A percentile compares a stretch with the other conserved stretches of the same genome.
phyloP scores from a whole-genome alignment of 92 coral and sea anemone species.

The Porites divaricata region DNA sequence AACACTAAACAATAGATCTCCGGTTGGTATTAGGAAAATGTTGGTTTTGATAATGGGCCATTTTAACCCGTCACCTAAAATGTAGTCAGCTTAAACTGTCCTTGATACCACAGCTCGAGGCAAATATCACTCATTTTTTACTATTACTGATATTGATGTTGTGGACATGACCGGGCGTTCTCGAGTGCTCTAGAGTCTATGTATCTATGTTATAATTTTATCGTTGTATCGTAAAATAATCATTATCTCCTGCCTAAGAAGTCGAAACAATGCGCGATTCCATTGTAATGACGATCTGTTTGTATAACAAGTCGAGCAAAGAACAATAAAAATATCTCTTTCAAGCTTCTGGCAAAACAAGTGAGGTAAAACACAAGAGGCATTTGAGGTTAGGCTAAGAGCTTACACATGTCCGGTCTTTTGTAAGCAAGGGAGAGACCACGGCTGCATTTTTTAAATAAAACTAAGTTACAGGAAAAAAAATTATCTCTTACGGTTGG shows the following conservation, averaged over 20 bases:
- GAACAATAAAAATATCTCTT: slow-evolving; percentile 59
- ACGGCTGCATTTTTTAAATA: background rate
- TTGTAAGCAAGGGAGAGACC: background rate
- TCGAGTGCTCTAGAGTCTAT: background rate
- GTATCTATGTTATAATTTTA: slow-evolving; percentile 6
- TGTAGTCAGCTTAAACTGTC: background rate
- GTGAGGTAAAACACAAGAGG: slow-evolving; percentile 4
- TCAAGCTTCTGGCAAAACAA: slow-evolving; percentile 24
- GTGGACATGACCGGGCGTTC: slow-evolving; percentile 3
- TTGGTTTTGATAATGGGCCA: slow-evolving; percentile 43
- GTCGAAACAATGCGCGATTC: slow-evolving; percentile 24
- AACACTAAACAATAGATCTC: slow-evolving; percentile 16
- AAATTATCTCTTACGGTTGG: slow-evolving; percentile 17
- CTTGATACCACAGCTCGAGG: background rate
- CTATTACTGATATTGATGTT: background rate
- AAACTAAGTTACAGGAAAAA: background rate
- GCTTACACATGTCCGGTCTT: slow-evolving; percentile 5
- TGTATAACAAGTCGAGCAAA: slow-evolving; percentile 25
- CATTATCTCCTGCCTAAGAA: slow-evolving; percentile 44
- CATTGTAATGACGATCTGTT: slow-evolving; percentile 37
- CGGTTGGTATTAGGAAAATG: slow-evolving; percentile 38
- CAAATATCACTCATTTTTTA: background rate
- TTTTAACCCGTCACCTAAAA: background rate
- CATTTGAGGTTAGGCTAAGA: background rate
- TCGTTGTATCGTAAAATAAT: slow-evolving; percentile 17